Evolutionary conservation across 2,888 invertebrate species (phyloP).

Genomic region (Eurytoma adleriae): DNA sequence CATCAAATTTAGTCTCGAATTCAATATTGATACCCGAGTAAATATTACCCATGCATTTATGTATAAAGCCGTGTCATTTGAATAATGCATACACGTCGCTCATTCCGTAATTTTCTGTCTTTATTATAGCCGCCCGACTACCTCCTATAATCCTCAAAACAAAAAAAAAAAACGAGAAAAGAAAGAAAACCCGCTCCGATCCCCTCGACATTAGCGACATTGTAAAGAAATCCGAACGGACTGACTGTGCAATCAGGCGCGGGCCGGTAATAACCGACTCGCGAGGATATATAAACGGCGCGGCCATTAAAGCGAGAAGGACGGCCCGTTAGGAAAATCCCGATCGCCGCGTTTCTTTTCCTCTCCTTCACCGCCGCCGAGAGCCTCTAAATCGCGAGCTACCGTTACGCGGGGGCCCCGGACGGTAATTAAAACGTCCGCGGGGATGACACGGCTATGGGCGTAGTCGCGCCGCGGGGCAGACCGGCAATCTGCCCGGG

Average conservation of each 20-base stretch:
- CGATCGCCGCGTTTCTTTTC: slow-evolving; percentile 17
- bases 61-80: no score
- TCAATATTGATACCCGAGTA: no score
- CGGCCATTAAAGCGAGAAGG: not conserved
- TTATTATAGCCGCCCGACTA: not conserved
- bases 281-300: slow-evolving; percentile 1
- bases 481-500: slow-evolving; percentile 22
- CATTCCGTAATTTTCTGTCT: no score
- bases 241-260: no score
- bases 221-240: not conserved
- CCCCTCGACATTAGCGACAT: no score
- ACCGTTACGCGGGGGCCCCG: slow-evolving; percentile 57
- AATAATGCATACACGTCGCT: slow-evolving; percentile 1
- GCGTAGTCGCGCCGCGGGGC: not conserved
- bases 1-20: no score
- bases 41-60: no score
- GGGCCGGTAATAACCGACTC: not conserved
- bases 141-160: no score
- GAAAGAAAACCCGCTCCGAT: no score
- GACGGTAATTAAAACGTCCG: slow-evolving; percentile 64
- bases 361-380: slow-evolving; percentile 31
- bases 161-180: no score
- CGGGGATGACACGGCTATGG: slow-evolving; percentile 60
- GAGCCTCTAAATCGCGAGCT: slow-evolving; percentile 56
- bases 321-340: slow-evolving; percentile 22